Evolutionary conservation across 2,113 vertebrate species (phyloP).

Genomic region (Alosa alosa): DNA sequence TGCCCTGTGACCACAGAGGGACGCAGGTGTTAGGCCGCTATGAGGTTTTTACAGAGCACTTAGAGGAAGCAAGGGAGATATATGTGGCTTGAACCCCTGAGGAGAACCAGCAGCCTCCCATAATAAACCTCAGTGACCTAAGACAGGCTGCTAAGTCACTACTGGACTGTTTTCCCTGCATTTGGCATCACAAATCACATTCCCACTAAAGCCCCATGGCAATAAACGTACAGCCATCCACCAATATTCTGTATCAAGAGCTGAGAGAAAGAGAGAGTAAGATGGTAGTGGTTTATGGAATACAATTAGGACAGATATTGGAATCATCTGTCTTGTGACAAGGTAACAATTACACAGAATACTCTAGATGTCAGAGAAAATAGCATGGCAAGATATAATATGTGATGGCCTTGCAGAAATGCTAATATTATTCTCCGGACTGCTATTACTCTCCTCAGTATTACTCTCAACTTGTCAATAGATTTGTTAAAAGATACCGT

Average conservation of each 20-base stretch:
- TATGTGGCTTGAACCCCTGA: background rate
- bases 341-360: conserved; percentile 1
- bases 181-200: background rate
- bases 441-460: background rate
- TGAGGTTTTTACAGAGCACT: background rate
- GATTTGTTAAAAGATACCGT: background rate
- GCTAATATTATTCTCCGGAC: background rate
- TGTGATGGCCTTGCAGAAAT: background rate
- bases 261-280: background rate
- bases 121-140: background rate
- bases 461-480: background rate
- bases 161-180: background rate
- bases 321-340: conserved; percentile 4
- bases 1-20: background rate
- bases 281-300: background rate
- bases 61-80: background rate
- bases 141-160: background rate
- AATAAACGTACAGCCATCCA: background rate
- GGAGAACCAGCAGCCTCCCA: background rate
- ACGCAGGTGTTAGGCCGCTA: background rate
- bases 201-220: background rate
- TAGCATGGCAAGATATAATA: background rate
- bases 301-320: background rate
- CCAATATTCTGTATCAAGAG: background rate
- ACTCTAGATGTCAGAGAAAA: background rate